Evolutionary conservation across 2,797 vertebrate species (phyloP), one percentile per base, ranked within the genome.

Genomic region (Sebastes dallii): DNA sequence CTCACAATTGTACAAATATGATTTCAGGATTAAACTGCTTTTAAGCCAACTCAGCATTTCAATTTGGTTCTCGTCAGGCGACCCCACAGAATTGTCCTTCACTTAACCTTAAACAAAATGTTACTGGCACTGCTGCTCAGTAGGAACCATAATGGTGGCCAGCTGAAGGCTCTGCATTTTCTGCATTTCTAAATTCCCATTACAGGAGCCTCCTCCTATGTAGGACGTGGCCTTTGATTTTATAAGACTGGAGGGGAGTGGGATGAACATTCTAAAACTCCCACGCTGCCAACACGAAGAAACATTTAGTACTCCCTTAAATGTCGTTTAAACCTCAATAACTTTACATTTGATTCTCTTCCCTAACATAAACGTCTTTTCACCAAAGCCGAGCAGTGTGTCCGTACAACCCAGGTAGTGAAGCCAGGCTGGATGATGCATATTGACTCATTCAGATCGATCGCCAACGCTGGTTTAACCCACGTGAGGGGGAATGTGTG

Each of bases 21-120:
- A 83, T 84, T 86, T 83, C 29, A 71, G 66, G 77, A 82, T 72
- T 85, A 73, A 86, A 74, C 60, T 65, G 29, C 69, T 12, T 25
- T 77, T 83, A 77, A 77, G 84, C 79, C 69, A 70, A 67, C 29
- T 83, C 83, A 81, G 85, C 80, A 14, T 61, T 87, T 84, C 20
- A 71, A 76, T 61, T 39, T 72, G 8, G 66, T 55, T 46, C 60
- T 72, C 42, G 27, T 56, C 32, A 20, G 42, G 36, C 18, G 50
- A 69, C 46, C 65, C 46, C 46, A 32, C 72, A 56, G 71, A 42
- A 22, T 46, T 79, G 25, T 67, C 59, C 71, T 72, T 20, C 32
- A 52, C 50, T 75, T 80, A 66, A 75, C 69, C 66, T 67, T 62
- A 42, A 54, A 32, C 59, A 36, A 36, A 24, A 32, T 70, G 22